These are phyloP conservation scores for Phalacrocorax pelagicus DNA, from an alignment of 2,113 vertebrate genomes.

Conservation along the genomic window DNA sequence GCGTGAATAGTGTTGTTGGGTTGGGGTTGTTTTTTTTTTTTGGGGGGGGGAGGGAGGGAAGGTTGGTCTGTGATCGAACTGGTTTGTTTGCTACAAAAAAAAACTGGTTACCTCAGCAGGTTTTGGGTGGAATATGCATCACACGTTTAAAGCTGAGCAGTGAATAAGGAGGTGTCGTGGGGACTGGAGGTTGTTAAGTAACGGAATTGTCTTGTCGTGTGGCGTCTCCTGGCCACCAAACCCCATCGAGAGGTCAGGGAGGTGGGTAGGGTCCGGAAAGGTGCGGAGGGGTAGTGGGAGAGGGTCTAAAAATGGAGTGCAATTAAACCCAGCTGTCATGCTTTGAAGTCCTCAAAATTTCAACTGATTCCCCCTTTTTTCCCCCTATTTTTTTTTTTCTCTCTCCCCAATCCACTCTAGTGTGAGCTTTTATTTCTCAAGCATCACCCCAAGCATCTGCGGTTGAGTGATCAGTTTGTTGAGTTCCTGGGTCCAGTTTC, in stretches of 20 bases:
- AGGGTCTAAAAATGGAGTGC: constrained; percentile 2
- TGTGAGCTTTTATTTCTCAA: not conserved
- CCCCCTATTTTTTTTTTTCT: not conserved
- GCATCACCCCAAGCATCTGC: not conserved
- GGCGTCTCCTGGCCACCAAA: not conserved
- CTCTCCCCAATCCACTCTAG: not conserved
- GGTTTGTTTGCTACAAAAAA: not conserved
- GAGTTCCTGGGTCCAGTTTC: not conserved
- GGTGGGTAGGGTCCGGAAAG: not conserved
- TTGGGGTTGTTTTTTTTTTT: not conserved
- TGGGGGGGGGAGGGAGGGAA: not conserved
- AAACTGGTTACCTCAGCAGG: constrained; percentile 25
- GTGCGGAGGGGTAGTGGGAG: not conserved
- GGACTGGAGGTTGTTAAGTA: constrained; percentile 10
- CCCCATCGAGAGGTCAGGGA: not conserved
- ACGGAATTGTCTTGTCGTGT: not conserved
- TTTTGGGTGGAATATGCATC: constrained; percentile 2
- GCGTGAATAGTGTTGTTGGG: not conserved
- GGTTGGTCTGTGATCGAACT: not conserved
- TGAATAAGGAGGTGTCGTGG: not conserved
- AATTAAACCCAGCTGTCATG: constrained; percentile 2
- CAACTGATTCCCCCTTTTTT: not conserved
- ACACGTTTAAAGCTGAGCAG: not conserved
- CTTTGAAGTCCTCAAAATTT: constrained; percentile 52
- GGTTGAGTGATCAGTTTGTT: not conserved